These are phyloP conservation scores for Blastobasis adustella DNA, from an alignment of 2,888 invertebrate genomes.

Conservation along the genomic window DNA sequence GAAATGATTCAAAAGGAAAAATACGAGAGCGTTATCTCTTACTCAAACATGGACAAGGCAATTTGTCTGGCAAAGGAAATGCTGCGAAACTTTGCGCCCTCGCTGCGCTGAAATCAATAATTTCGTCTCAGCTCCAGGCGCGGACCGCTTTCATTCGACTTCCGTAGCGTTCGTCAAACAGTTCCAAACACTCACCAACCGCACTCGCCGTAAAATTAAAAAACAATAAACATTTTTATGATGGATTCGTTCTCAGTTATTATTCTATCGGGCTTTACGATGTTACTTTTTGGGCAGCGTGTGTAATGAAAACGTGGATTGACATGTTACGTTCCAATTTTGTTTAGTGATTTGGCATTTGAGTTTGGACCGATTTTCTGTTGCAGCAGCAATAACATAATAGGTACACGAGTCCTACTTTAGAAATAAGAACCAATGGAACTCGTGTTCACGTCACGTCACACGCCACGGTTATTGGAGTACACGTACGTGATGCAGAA, in stretches of 20 bases:
- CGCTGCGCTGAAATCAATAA: slow-evolving; percentile 62
- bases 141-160: slow-evolving; percentile 5
- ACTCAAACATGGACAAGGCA: slow-evolving; percentile 17
- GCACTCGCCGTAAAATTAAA: slow-evolving; percentile 5
- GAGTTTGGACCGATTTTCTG: too few relatives aligned
- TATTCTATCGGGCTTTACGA: slow-evolving; percentile 2
- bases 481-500: slow-evolving; percentile 30
- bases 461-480: background rate
- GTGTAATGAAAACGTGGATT: background rate
- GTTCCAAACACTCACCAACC: slow-evolving; percentile 2
- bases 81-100: slow-evolving; percentile 54
- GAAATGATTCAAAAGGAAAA: slow-evolving; percentile 1
- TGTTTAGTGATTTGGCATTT: too few relatives aligned
- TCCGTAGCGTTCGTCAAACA: slow-evolving; percentile 1
- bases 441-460: too few relatives aligned
- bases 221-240: slow-evolving; percentile 9
- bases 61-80: slow-evolving; percentile 44
- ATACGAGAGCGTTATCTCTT: slow-evolving; percentile 3
- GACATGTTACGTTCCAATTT: too few relatives aligned
- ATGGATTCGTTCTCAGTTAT: slow-evolving; percentile 7
- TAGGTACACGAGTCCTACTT: too few relatives aligned
- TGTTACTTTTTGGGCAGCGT: background rate
- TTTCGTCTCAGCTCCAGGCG: slow-evolving; percentile 43
- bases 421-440: too few relatives aligned
- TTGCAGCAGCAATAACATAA: too few relatives aligned